Evolutionary conservation across 1,140 invertebrate genomes (phyloP).

Genomic region (Drosophila kanapiae): DNA sequence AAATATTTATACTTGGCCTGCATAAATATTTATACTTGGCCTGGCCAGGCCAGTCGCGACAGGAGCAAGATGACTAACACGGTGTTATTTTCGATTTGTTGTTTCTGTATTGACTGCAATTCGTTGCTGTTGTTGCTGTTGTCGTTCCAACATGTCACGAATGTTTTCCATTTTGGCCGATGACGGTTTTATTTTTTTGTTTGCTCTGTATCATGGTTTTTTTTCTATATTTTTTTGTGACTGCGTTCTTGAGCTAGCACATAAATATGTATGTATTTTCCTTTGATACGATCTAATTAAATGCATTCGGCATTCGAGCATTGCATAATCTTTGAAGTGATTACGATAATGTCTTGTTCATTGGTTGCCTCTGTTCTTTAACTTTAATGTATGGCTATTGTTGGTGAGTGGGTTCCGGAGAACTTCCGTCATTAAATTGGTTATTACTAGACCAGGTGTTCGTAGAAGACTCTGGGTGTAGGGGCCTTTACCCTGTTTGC

Average conservation of each 20-base stretch:
- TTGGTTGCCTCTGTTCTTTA: conserved; percentile 24
- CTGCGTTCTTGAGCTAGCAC: conserved; percentile 44
- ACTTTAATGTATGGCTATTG: not conserved
- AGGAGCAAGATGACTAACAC: conserved; percentile 62
- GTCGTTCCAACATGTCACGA: conserved; percentile 68
- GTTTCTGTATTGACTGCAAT: conserved; percentile 44
- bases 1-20: conserved; percentile 45
- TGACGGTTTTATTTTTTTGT: conserved; percentile 44
- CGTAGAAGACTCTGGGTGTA: not conserved
- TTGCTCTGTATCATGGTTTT: conserved; percentile 6
- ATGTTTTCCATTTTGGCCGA: conserved; percentile 65
- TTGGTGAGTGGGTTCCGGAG: not conserved
- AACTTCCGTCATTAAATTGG: conserved; percentile 15
- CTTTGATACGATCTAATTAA: conserved; percentile 36
- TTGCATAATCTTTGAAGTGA: conserved; percentile 47
- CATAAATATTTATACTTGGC: conserved; percentile 47
- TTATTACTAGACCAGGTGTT: not conserved
- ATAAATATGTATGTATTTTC: conserved; percentile 13
- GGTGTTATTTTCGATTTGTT: conserved; percentile 57
- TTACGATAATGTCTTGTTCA: not conserved
- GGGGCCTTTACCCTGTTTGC: not conserved
- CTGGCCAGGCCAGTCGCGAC: conserved; percentile 17
- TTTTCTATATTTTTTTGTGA: conserved; percentile 10
- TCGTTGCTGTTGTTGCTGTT: conserved; percentile 20
- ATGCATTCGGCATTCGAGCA: conserved; percentile 34